These are phyloP conservation scores for Brachynemurus nebulosus DNA, from an alignment of 2,888 invertebrate genomes.

Conservation along the genomic window DNA sequence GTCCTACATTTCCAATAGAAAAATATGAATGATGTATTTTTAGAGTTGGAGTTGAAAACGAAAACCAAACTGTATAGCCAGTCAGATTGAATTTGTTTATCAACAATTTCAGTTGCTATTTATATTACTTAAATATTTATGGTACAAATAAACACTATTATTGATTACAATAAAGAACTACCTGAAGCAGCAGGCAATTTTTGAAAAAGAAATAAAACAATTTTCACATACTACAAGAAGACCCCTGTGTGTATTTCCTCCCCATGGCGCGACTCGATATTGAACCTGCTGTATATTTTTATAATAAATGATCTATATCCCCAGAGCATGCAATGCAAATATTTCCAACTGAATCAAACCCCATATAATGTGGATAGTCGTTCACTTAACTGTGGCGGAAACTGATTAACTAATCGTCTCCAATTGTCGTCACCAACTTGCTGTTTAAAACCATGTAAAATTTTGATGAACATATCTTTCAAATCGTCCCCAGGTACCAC, in stretches of 20 bases:
- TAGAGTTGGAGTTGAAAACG: too few relatives aligned
- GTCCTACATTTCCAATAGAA: too few relatives aligned
- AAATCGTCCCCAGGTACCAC: conserved; percentile 82
- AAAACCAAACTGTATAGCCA: too few relatives aligned
- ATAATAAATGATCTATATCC: background rate
- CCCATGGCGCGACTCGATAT: background rate
- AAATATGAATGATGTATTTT: too few relatives aligned
- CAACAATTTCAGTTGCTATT: too few relatives aligned
- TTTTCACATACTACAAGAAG: background rate
- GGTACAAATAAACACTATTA: conserved; percentile 1
- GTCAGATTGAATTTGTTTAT: too few relatives aligned
- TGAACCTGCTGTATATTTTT: background rate
- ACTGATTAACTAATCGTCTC: conserved; percentile 89
- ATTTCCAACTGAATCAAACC: conserved; percentile 33
- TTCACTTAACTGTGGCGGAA: conserved; percentile 84
- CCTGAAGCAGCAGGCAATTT: background rate
- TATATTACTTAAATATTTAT: too few relatives aligned
- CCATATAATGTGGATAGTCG: conserved; percentile 76
- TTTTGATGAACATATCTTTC: conserved; percentile 86
- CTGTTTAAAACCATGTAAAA: conserved; percentile 88
- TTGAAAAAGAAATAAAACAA: background rate
- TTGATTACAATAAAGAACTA: conserved; percentile 1
- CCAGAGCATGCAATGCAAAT: background rate
- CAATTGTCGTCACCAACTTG: conserved; percentile 96
- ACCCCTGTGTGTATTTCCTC: background rate